Percentiles rank a stretch among this genome's conserved stretches.
Conservation (phyloP, 2,888 invertebrate species). For the Invenusta paracnida region DNA sequence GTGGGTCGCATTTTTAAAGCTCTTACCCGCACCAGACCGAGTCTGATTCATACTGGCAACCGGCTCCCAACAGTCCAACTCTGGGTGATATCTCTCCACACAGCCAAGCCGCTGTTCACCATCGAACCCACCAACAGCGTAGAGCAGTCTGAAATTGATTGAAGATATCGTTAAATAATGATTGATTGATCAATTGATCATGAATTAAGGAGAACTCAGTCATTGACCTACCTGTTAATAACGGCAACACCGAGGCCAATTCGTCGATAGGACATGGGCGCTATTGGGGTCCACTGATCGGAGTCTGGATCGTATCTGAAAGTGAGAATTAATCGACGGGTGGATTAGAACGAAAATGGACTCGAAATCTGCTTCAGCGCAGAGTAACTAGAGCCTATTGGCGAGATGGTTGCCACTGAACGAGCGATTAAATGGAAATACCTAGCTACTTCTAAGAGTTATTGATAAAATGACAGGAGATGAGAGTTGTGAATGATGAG, state of each 20-base stretch:
- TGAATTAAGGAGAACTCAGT: no score
- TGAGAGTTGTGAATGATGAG: no score
- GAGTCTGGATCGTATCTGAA: conserved; percentile 77
- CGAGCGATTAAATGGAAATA: no score
- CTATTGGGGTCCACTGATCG: conserved; percentile 73
- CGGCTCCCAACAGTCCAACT: conserved; percentile 80
- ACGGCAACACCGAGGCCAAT: conserved; percentile 70
- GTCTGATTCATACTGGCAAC: conserved; percentile 73
- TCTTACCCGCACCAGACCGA: conserved; percentile 75
- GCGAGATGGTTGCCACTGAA: no score
- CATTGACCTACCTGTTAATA: conserved; percentile 66
- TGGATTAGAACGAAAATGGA: no score
- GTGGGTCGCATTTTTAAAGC: no score
- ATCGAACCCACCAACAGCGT: conserved; percentile 82
- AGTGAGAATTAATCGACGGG: not conserved
- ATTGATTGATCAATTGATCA: no score
- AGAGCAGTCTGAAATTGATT: conserved; percentile 65
- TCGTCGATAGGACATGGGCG: conserved; percentile 64
- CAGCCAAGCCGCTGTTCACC: conserved; percentile 72
- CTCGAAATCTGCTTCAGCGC: no score
- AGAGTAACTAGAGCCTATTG: no score
- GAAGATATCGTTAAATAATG: no score
- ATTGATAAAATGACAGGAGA: no score
- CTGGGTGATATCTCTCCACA: conserved; percentile 86
- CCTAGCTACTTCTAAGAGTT: no score